A percentile compares a stretch with the other conserved stretches of the same genome.
phyloP scores from a whole-genome alignment of 2,113 vertebrate genomes.

The Rhinopomastus cyanomelas region DNA sequence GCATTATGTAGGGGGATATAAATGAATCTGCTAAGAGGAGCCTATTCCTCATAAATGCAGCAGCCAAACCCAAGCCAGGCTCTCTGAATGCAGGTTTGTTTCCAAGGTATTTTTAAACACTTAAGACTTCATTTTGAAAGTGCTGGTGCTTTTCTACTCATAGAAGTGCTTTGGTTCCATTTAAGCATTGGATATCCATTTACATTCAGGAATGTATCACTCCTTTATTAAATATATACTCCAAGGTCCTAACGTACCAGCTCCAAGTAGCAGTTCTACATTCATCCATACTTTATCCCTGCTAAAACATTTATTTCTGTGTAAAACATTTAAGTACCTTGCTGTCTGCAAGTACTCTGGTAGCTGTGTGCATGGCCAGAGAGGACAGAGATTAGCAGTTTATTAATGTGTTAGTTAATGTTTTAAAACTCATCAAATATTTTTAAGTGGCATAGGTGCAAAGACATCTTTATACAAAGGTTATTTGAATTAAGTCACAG shows the following conservation, averaged over 20 bases:
- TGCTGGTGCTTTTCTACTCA: not conserved
- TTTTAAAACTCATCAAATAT: conserved; percentile 66
- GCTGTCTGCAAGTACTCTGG: not conserved
- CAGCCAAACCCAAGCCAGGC: not conserved
- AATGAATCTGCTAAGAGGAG: not conserved
- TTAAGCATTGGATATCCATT: not conserved
- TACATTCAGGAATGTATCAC: not conserved
- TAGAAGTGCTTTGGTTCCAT: not conserved
- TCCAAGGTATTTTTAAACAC: not conserved
- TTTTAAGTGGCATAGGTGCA: conserved; percentile 42
- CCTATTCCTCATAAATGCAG: not conserved
- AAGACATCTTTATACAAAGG: not conserved
- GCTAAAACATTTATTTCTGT: conserved; percentile 30
- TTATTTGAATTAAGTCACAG: conserved; percentile 61
- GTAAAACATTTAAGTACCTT: conserved; percentile 5
- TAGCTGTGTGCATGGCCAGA: not conserved
- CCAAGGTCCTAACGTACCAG: not conserved
- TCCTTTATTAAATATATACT: conserved; percentile 17
- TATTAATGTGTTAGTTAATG: conserved; percentile 70
- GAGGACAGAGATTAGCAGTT: conserved; percentile 27
- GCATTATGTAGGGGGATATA: not conserved
- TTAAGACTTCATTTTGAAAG: not conserved
- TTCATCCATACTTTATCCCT: conserved; percentile 18
- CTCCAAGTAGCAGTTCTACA: not conserved
- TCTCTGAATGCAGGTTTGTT: not conserved